Evolutionary conservation across 2,797 vertebrate species (phyloP).

Genomic region (Characodon lateralis): DNA sequence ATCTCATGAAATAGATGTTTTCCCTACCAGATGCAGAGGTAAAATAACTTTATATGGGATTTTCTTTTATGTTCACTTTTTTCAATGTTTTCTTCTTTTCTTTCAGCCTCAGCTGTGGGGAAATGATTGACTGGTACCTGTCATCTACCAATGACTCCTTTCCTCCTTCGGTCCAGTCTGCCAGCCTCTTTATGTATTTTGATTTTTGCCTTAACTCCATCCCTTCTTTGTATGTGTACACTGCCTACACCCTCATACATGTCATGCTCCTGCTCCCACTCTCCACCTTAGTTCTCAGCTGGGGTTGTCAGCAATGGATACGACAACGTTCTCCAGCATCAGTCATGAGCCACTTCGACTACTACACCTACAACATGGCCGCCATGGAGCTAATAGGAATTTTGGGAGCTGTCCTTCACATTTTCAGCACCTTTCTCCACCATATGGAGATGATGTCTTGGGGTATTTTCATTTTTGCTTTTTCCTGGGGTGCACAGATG

Average conservation of each 20-base stretch:
- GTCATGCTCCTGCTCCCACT: neutral
- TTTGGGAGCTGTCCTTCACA: accelerated
- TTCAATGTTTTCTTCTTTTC: neutral
- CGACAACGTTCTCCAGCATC: neutral
- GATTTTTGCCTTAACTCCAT: neutral
- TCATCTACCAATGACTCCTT: neutral
- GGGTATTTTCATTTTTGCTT: neutral
- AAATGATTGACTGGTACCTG: neutral
- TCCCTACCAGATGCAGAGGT: neutral
- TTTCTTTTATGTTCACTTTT: neutral
- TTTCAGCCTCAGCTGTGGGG: neutral
- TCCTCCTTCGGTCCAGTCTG: neutral
- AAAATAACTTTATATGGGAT: no score
- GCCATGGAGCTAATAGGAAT: conserved; percentile 11
- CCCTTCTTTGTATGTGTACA: neutral
- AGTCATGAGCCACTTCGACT: conserved; percentile 8
- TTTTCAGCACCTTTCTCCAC: accelerated
- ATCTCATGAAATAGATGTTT: no score
- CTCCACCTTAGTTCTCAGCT: neutral
- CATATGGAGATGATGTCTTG: neutral
- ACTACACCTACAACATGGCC: conserved; percentile 21
- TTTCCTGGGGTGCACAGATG: conserved; percentile 2
- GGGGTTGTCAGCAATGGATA: conserved; percentile 8
- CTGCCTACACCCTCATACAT: neutral
- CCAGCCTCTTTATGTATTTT: neutral